Conservation (phyloP, 1,140 invertebrate species). For the Sminthurinus signatus region DNA sequence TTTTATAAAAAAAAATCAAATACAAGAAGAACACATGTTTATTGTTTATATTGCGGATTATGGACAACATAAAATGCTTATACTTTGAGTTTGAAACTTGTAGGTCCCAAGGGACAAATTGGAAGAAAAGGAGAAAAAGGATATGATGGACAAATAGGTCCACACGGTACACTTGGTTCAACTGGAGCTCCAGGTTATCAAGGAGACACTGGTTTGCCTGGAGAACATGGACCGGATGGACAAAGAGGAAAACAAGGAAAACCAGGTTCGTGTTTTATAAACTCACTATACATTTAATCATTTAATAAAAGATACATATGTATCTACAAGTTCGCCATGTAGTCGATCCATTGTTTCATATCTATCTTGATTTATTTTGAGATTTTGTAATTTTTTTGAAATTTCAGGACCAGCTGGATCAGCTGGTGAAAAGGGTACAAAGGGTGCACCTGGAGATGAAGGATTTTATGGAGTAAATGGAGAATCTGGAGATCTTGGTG, state of each 20-base stretch:
- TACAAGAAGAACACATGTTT: too few relatives aligned
- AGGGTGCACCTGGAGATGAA: constrained; percentile 34
- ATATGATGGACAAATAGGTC: neutral
- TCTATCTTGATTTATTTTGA: neutral
- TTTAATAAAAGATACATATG: neutral
- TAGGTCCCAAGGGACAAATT: constrained; percentile 36
- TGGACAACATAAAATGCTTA: neutral
- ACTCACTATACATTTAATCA: too few relatives aligned
- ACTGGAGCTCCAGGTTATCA: constrained; percentile 12
- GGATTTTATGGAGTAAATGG: neutral
- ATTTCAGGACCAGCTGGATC: constrained; percentile 23
- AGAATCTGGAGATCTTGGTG: constrained; percentile 24
- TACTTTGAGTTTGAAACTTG: neutral
- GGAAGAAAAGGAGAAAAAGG: constrained; percentile 31
- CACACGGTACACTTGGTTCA: neutral
- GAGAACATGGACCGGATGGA: neutral
- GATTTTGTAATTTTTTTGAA: neutral
- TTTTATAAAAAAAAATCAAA: too few relatives aligned
- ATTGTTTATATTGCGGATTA: too few relatives aligned
- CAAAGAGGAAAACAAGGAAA: constrained; percentile 31
- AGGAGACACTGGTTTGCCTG: neutral
- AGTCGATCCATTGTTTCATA: too few relatives aligned
- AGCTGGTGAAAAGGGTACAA: constrained; percentile 19
- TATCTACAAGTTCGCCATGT: too few relatives aligned
- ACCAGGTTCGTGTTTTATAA: too few relatives aligned